phyloP scores from a whole-genome alignment of 2,113 vertebrate species.

The Cochlearius cochlearius region DNA sequence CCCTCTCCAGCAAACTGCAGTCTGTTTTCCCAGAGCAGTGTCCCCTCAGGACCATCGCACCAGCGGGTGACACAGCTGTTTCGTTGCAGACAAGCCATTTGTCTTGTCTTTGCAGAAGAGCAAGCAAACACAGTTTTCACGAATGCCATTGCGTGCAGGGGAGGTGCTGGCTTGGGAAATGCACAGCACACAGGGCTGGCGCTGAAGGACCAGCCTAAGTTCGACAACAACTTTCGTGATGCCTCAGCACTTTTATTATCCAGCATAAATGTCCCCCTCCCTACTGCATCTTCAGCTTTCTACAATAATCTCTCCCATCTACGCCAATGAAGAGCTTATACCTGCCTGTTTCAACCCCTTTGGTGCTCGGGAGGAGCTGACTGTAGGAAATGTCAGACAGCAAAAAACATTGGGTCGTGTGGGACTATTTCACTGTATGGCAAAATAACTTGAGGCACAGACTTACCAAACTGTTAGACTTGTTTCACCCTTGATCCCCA shows the following conservation, averaged over 20 bases:
- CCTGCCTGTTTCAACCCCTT: not conserved
- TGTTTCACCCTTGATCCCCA: not conserved
- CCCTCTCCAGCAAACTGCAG: not conserved
- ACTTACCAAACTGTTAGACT: not conserved
- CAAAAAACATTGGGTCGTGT: not conserved
- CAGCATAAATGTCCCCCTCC: not conserved
- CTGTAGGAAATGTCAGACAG: not conserved
- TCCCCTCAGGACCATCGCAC: accelerated
- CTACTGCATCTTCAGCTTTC: not conserved
- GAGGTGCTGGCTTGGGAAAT: not conserved
- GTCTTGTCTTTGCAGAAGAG: not conserved
- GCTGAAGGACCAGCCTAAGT: not conserved
- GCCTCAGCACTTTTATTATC: not conserved
- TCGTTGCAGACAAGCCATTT: not conserved
- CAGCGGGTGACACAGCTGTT: not conserved
- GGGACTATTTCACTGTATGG: not conserved
- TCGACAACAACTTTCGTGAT: not conserved
- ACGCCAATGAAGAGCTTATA: not conserved
- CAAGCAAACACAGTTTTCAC: not conserved
- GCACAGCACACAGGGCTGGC: not conserved
- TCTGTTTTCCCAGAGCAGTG: not conserved
- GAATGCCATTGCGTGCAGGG: not conserved
- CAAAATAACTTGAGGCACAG: not conserved
- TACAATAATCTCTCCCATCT: not conserved
- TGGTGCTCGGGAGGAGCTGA: not conserved